Evolutionary conservation across 2,113 vertebrate genomes (phyloP).

Genomic region (Fulica atra): DNA sequence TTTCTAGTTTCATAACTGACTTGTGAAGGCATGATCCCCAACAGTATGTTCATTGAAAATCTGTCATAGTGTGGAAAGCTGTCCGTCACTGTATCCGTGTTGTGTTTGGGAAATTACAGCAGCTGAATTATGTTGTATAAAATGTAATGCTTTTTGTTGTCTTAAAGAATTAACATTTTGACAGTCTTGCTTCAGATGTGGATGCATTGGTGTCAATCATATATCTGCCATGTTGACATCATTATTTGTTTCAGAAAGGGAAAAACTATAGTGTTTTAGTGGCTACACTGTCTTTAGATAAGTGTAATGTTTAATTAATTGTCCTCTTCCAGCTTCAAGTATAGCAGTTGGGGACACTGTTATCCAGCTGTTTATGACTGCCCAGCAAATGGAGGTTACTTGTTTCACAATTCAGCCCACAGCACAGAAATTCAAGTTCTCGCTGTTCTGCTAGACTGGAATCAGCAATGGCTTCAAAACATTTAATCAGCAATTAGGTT

Average conservation of each 20-base stretch:
- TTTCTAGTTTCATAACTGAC: not conserved
- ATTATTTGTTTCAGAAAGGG: not conserved
- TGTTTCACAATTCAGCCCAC: not conserved
- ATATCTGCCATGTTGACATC: not conserved
- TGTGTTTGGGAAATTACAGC: not conserved
- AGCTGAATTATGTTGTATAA: not conserved
- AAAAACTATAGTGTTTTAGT: not conserved
- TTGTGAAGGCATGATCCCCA: not conserved
- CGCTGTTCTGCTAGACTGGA: not conserved
- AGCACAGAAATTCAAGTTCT: not conserved
- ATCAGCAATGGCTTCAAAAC: not conserved
- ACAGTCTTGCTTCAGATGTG: not conserved
- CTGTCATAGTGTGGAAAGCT: not conserved
- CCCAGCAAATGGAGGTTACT: not conserved
- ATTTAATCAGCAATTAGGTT: not conserved
- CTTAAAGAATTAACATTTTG: not conserved
- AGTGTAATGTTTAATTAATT: not conserved
- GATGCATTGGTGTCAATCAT: not conserved
- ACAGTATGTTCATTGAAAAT: not conserved
- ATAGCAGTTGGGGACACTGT: rapidly evolving
- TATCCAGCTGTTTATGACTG: not conserved
- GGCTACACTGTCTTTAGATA: not conserved
- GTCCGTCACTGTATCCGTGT: not conserved
- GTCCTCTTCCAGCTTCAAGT: not conserved
- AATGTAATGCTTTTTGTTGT: not conserved